Evolutionary conservation across 2,113 vertebrate genomes (phyloP), one percentile per base, ranked within the genome.

Genomic region (Heterotis niloticus): DNA sequence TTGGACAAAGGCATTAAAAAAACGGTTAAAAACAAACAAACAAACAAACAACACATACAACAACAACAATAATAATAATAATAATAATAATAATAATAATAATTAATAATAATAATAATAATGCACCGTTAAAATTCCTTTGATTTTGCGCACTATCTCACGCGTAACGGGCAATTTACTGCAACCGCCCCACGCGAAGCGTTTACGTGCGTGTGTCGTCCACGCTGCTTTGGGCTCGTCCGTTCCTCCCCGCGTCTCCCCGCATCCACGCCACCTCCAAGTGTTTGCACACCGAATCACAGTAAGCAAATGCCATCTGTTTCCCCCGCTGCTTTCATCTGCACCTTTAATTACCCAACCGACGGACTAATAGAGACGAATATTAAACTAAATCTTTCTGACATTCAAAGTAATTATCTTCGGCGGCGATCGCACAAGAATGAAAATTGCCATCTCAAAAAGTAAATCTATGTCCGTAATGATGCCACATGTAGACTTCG

Each of bases 351-450:
- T 99, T 98, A 98, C 94, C 95, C 92, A 92, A 94, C 94, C 95
- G 94, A 95, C 94, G 93, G 95, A 94, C 96, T 98, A 98, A 99
- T 98, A 95, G 95, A 98, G 95, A 96, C 94, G 95, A n/a, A 98
- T 97, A 98, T 98, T 99, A 98, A 98, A 97, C 96, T 96, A 98
- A 97, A 98, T 97, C 96, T 99, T 98, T 97, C 93, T 99, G 96
- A 99, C 96, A 98, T 98, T 98, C 96, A 98, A 95, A 97, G 95
- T 98, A 96, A 98, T 99, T 97, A 98, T 96, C 92, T n/a, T 94
- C 93, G 90, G 93, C 94, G 94, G 91, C 91, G 92, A 92, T 91
- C 93, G 94, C 92, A 89, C 89, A 86, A 83, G 90, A 88, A 93
- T 89, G 89, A 89, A 94, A 92, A 92, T 83, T 89, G 87, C 85